phyloP scores from a whole-genome alignment of 2,888 invertebrate species.

The Eurytoma californica region DNA sequence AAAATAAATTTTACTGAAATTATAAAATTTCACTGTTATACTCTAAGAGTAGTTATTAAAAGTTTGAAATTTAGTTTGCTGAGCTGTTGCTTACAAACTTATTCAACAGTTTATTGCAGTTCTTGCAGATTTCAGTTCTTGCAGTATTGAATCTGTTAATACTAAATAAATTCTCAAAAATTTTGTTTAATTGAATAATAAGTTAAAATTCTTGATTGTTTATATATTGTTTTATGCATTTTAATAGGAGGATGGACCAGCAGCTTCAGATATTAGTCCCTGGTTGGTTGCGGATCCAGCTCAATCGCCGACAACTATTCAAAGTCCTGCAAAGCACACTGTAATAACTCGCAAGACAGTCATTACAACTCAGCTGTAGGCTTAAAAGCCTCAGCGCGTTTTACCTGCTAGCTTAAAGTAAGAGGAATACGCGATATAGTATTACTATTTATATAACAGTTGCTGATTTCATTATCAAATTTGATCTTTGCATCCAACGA shows the following conservation, averaged over 20 bases:
- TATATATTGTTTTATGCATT: not conserved
- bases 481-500: conserved; percentile 53
- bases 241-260: conserved; percentile 76
- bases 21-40: too few species aligned
- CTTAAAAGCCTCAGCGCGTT: conserved; percentile 22
- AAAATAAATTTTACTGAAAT: not conserved
- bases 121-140: too few species aligned
- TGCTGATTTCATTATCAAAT: conserved; percentile 51
- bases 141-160: conserved; percentile 1
- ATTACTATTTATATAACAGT: conserved; percentile 57
- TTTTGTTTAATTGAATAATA: too few species aligned
- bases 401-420: conserved; percentile 50
- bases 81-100: too few species aligned
- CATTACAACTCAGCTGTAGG: conserved; percentile 88
- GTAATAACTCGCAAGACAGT: conserved; percentile 90
- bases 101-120: too few species aligned
- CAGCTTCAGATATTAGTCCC: conserved; percentile 77
- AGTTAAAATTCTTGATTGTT: too few species aligned
- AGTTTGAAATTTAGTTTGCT: too few species aligned
- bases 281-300: conserved; percentile 84
- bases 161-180: not conserved
- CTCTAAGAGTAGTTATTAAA: too few species aligned
- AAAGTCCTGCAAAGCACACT: conserved; percentile 80
- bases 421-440: conserved; percentile 51
- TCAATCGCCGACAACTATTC: conserved; percentile 79